Percentiles rank a stretch among this genome's conserved stretches.
Evolutionary conservation across 2,113 vertebrate genomes (phyloP).

Genomic region (Antigone vipio): DNA sequence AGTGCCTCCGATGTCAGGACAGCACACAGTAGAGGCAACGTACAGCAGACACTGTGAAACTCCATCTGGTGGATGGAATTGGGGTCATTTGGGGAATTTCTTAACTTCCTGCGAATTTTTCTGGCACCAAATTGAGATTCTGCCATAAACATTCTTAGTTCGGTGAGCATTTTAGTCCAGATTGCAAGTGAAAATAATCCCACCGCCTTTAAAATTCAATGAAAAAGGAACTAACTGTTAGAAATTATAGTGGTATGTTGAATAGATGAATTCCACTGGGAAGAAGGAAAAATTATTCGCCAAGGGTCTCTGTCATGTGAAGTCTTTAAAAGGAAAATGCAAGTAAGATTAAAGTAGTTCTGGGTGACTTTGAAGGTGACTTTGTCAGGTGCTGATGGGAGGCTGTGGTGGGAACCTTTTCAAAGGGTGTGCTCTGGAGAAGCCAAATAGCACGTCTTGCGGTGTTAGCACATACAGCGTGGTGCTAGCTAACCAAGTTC

Average conservation of each 20-base stretch:
- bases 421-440: background rate
- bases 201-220: conserved; percentile 3
- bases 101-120: background rate
- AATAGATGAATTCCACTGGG: conserved; percentile 6
- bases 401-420: background rate
- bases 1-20: background rate
- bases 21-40: background rate
- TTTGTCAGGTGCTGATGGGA: background rate
- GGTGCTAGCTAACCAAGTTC: background rate
- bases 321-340: background rate
- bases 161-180: background rate
- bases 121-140: background rate
- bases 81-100: background rate
- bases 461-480: background rate
- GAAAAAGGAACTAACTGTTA: background rate
- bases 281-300: background rate
- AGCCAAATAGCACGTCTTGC: background rate
- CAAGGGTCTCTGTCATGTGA: background rate
- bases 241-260: background rate
- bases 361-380: background rate
- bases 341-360: background rate
- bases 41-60: background rate
- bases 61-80: background rate
- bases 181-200: background rate
- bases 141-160: background rate